phyloP scores from a whole-genome alignment of 2,113 vertebrate genomes.

The Thermophis baileyi region DNA sequence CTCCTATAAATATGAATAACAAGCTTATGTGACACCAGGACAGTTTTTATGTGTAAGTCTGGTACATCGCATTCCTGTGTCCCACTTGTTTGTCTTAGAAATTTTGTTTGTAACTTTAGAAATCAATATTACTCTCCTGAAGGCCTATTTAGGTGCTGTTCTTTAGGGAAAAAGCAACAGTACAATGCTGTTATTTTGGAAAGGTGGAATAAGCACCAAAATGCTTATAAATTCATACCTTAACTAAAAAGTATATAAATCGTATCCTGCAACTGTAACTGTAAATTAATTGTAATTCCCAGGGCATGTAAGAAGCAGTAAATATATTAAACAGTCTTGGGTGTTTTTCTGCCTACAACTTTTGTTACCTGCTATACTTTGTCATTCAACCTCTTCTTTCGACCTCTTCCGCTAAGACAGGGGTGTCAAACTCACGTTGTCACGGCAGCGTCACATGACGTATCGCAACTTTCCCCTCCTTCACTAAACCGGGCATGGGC shows the following conservation, averaged over 20 bases:
- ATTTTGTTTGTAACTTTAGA: neutral
- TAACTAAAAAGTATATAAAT: neutral
- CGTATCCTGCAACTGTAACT: neutral
- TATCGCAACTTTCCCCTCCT: no score
- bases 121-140: neutral
- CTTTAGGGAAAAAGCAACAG: neutral
- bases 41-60: slow-evolving; percentile 42
- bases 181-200: neutral
- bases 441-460: no score
- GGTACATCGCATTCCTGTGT: slow-evolving; percentile 18
- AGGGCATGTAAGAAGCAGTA: neutral
- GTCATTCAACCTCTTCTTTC: neutral
- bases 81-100: neutral
- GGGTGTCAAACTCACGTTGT: no score
- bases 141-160: neutral
- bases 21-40: slow-evolving; percentile 36
- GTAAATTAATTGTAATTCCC: neutral
- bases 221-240: neutral
- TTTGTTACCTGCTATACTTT: neutral
- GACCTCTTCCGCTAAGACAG: neutral
- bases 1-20: slow-evolving; percentile 48
- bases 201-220: neutral
- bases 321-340: neutral
- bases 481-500: no score
- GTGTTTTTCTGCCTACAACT: neutral